phyloP scores from a whole-genome alignment of 2,888 invertebrate species.

The Drosophila planitibia region DNA sequence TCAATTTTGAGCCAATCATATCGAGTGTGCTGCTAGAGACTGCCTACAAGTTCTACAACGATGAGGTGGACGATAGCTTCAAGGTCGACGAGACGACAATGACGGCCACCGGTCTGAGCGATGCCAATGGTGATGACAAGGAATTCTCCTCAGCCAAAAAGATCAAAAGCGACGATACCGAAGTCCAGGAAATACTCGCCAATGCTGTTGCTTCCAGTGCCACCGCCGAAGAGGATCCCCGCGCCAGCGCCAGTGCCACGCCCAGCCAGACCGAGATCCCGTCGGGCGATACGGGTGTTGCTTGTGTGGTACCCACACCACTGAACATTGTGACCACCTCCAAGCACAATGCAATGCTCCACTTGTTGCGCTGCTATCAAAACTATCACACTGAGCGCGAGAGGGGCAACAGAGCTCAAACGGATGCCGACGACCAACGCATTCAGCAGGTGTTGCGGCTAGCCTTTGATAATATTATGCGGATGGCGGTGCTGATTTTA shows the following conservation, averaged over 20 bases:
- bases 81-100: slow-evolving; percentile 18
- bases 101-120: slow-evolving; percentile 6
- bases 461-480: slow-evolving; percentile 71
- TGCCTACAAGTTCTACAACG: slow-evolving; percentile 85
- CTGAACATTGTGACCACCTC: slow-evolving; percentile 60
- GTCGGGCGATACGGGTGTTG: slow-evolving; percentile 28
- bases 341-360: slow-evolving; percentile 81
- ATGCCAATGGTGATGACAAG: slow-evolving; percentile 48
- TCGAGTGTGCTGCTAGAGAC: slow-evolving; percentile 87
- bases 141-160: slow-evolving; percentile 85
- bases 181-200: slow-evolving; percentile 84
- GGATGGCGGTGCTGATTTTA: slow-evolving; percentile 73
- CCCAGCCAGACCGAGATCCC: slow-evolving; percentile 50
- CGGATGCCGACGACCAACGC: slow-evolving; percentile 3
- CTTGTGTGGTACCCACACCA: slow-evolving; percentile 49
- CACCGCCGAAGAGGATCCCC: slow-evolving; percentile 46
- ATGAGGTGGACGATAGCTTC: slow-evolving; percentile 63
- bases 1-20: slow-evolving; percentile 86
- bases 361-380: slow-evolving; percentile 82
- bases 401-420: background rate
- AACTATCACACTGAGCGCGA: slow-evolving; percentile 65
- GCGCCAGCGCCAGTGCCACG: slow-evolving; percentile 36
- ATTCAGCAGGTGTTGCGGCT: slow-evolving; percentile 46
- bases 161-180: slow-evolving; percentile 85
- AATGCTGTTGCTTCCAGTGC: slow-evolving; percentile 66